Conservation (phyloP, 92 coral and sea anemone genomes). For the Virgularia gustaviana region DNA sequence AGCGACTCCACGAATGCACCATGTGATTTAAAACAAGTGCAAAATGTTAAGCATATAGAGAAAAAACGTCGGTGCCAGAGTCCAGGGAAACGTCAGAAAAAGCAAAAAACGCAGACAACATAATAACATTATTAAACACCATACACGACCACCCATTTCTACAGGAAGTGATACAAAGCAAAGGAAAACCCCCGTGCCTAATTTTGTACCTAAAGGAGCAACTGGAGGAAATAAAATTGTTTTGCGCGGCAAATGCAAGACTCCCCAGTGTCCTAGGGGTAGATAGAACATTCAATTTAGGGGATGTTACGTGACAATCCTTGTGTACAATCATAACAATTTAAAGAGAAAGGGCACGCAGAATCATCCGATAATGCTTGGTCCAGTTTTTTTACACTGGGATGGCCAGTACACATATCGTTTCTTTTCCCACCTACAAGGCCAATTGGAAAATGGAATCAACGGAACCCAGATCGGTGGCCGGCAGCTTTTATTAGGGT, state of each 20-base stretch:
- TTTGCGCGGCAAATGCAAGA: not conserved
- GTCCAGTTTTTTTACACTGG: not conserved
- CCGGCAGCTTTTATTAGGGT: not conserved
- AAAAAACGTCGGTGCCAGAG: too few relatives aligned
- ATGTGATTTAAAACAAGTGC: too few relatives aligned
- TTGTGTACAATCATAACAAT: not conserved
- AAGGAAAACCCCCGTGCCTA: not conserved
- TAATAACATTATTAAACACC: too few relatives aligned
- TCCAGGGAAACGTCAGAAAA: too few relatives aligned
- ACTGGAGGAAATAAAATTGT: not conserved
- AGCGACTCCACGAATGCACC: not conserved
- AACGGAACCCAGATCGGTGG: not conserved
- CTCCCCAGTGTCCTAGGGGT: not conserved
- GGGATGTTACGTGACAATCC: not conserved
- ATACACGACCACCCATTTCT: too few relatives aligned
- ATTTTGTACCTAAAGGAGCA: not conserved
- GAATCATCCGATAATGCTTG: not conserved
- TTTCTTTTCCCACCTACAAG: not conserved
- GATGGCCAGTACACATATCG: not conserved
- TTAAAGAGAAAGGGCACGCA: not conserved
- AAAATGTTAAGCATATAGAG: too few relatives aligned
- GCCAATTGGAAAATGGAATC: not conserved
- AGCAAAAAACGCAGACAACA: too few relatives aligned
- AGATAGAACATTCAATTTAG: not conserved
- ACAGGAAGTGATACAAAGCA: not conserved